A percentile compares a stretch with the other conserved stretches of the same genome.
Evolutionary conservation across 1,140 invertebrate genomes (phyloP).

Genomic region (Papilio glaucus): DNA sequence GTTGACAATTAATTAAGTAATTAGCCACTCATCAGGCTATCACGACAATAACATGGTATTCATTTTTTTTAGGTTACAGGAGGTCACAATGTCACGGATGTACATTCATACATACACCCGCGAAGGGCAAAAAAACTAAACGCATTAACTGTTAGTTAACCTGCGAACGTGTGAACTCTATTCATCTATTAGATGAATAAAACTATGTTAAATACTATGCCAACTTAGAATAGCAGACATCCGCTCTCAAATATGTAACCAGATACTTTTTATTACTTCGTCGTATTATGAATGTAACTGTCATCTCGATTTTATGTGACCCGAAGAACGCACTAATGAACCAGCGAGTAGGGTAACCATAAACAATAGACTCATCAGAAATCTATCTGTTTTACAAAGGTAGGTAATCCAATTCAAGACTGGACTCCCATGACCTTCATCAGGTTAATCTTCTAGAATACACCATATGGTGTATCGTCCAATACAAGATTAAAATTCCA

Average conservation of each 20-base stretch:
- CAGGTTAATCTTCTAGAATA: background rate
- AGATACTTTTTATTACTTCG: slow-evolving; percentile 25
- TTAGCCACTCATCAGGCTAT: too few relatives aligned
- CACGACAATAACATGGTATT: too few relatives aligned
- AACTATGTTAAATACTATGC: background rate
- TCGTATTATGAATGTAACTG: slow-evolving; percentile 4
- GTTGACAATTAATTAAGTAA: too few relatives aligned
- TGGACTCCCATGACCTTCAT: too few relatives aligned
- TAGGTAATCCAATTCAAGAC: background rate
- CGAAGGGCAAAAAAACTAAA: too few relatives aligned
- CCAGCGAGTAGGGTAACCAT: slow-evolving; percentile 5
- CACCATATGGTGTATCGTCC: too few relatives aligned
- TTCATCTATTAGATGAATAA: background rate
- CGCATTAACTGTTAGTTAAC: too few relatives aligned
- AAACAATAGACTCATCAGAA: background rate
- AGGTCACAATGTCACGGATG: too few relatives aligned
- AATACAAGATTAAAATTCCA: too few relatives aligned
- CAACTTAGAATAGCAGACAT: slow-evolving; percentile 4
- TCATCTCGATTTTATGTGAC: slow-evolving; percentile 4
- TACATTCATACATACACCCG: too few relatives aligned
- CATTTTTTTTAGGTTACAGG: too few relatives aligned
- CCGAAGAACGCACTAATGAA: background rate
- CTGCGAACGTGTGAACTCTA: background rate
- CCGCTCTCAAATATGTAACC: background rate
- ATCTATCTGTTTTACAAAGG: background rate